Base-by-base conservation (phyloP, 35 echinoderm and acorn worm species). In the Stichopus chloronotus region DNA sequence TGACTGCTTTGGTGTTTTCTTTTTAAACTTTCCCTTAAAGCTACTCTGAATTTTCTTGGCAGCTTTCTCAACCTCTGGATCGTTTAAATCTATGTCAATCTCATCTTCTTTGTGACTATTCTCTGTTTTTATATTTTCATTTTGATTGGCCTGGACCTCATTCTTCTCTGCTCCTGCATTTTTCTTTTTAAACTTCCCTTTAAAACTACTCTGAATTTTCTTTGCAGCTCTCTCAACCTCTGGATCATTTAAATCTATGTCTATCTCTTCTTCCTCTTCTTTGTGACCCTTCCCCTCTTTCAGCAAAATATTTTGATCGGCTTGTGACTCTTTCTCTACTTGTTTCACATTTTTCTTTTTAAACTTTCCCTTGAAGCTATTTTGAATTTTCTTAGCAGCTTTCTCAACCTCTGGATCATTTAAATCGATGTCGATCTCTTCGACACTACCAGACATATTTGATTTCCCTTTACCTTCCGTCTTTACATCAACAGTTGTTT, bases 21-120 rank as follows among this genome's bases (percentile, higher is more conserved):
- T 89, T n/a, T 54, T 89, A 72, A 89, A 89, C 6, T 89, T 89
- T 9, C 87, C 94, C 58, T 98, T 98, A 57, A 95, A 94, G 57
- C 92, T 88, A 82, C 92, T 78, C 59, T 98, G 94, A 69, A 95
- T 95, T 78, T 93, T 98, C 76, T 93, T 59, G 25, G 97, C 97
- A 72, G 97, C 97, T 43, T 93, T 95, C 74, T 94, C 95, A 21
- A 98, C 97, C 22, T 98, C 97, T 2, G 95, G 97, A 72, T 98
- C 97, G 59, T 94, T 96, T n/a, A 96, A 92, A 82, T 98, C 97
- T 58, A 98, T 98, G 80, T 98, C 95, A n/a, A 98, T 74, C 52
- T 96, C 97, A 55, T 96, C 96, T 57, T 95, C 92, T 10, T 25
- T 25, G 53, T n/a, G 9, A 19, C 61, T 88, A 16, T 24, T 58